Conservation (phyloP, 2,888 invertebrate species). For the Protonemura montana region DNA sequence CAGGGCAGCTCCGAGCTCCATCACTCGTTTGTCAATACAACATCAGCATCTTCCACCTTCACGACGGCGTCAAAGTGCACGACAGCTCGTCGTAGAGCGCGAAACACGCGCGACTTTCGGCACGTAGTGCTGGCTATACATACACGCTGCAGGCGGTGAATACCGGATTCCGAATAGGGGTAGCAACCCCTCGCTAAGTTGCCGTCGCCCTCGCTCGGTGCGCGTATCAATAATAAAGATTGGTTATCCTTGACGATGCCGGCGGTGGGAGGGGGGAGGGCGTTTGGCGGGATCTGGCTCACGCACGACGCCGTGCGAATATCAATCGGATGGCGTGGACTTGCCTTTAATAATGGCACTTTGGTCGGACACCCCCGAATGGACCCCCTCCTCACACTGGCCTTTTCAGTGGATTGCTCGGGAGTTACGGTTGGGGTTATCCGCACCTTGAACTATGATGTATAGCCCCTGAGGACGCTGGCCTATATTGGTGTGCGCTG, state of each 20-base stretch:
- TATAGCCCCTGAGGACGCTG: conserved; percentile 17
- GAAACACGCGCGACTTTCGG: conserved; percentile 9
- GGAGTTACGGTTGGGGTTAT: conserved; percentile 1
- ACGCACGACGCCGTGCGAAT: conserved; percentile 26
- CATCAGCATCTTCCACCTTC: background rate
- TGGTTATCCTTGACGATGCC: conserved; percentile 36
- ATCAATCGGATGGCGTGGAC: conserved; percentile 37
- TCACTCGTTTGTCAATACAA: conserved; percentile 30
- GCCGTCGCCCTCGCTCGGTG: background rate
- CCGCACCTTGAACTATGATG: conserved; percentile 25
- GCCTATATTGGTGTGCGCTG: background rate
- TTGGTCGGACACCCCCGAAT: conserved; percentile 17
- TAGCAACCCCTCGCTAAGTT: background rate
- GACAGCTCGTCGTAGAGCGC: conserved; percentile 9
- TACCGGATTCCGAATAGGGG: conserved; percentile 19
- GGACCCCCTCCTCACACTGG: background rate
- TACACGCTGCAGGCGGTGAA: conserved; percentile 25
- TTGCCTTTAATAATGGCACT: conserved; percentile 41
- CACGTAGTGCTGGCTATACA: conserved; percentile 4
- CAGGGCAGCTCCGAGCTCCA: background rate
- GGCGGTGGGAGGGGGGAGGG: conserved; percentile 15
- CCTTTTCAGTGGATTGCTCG: background rate
- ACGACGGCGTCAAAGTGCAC: background rate
- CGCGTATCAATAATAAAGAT: conserved; percentile 42
- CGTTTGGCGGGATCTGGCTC: background rate